A percentile compares a stretch with the other conserved stretches of the same genome.
phyloP scores from a whole-genome alignment of 92 coral and sea anemone species.

The Scolanthus callimorphus region DNA sequence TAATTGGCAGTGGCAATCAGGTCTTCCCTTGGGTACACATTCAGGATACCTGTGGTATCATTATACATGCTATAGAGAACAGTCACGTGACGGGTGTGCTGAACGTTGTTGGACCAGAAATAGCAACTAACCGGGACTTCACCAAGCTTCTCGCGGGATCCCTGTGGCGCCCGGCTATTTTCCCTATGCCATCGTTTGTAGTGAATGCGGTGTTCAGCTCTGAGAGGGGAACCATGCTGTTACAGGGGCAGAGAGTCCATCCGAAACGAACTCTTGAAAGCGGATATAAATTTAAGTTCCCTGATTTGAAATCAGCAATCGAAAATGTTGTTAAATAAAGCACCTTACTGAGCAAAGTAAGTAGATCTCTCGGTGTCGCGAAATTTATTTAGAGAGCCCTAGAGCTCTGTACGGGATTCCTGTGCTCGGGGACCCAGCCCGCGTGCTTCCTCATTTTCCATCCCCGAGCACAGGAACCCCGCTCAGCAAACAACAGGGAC shows the following conservation, averaged over 20 bases:
- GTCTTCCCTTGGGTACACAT: constrained; percentile 92
- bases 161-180: constrained; percentile 79
- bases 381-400: no score
- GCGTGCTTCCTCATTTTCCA: no score
- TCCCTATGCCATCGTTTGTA: constrained; percentile 79
- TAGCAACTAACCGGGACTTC: constrained; percentile 70
- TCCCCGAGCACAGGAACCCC: no score
- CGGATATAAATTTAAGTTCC: constrained; percentile 77
- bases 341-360: no score
- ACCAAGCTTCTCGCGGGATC: constrained; percentile 71
- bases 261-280: constrained; percentile 82
- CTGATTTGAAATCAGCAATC: constrained; percentile 73
- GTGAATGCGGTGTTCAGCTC: constrained; percentile 62
- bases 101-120: constrained; percentile 85
- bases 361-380: no score
- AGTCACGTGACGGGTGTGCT: constrained; percentile 69
- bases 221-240: constrained; percentile 63
- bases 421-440: no score
- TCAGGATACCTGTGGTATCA: constrained; percentile 69
- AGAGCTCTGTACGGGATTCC: no score
- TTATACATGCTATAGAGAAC: constrained; percentile 74
- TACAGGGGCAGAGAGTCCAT: constrained; percentile 83
- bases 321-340: constrained; percentile 57
- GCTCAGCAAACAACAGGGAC: no score
- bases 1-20: constrained; percentile 85